Conservation (phyloP, 2,113 vertebrate species). For the Mixornis gularis region DNA sequence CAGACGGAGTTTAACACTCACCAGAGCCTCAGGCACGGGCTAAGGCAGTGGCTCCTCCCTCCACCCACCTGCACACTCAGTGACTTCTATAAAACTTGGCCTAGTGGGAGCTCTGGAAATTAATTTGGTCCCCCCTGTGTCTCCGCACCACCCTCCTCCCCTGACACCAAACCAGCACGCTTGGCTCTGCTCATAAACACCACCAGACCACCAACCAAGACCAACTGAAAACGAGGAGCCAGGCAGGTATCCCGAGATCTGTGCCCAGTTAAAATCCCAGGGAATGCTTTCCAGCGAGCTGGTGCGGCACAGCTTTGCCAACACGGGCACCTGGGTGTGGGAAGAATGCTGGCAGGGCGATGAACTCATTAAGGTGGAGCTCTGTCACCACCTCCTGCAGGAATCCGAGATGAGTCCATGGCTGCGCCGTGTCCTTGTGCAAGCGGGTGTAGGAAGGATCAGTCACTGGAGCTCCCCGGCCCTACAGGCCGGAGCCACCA, state of each 20-base stretch:
- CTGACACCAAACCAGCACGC: background rate
- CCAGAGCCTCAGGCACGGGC: background rate
- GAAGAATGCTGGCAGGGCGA: conserved; percentile 51
- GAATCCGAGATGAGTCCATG: conserved; percentile 54
- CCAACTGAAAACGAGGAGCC: background rate
- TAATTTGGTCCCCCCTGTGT: background rate
- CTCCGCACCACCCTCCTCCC: background rate
- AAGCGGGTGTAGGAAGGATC: conserved; percentile 45
- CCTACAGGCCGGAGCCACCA: background rate
- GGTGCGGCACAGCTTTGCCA: background rate
- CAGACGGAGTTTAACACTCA: conserved; percentile 14
- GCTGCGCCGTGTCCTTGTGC: background rate
- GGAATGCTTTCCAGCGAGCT: background rate
- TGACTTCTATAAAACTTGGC: conserved; percentile 10
- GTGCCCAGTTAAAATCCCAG: background rate
- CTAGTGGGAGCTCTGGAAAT: background rate
- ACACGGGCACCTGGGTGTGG: conserved; percentile 47
- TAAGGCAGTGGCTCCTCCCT: conserved; percentile 23
- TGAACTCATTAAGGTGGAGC: conserved; percentile 66
- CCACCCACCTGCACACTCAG: conserved; percentile 26
- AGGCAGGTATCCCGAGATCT: background rate
- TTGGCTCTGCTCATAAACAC: background rate
- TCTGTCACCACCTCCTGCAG: conserved; percentile 62
- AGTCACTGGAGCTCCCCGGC: conserved; percentile 25
- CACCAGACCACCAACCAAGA: background rate